Conservation (phyloP, 2,797 vertebrate genomes). For the Epinephelus coioides region DNA sequence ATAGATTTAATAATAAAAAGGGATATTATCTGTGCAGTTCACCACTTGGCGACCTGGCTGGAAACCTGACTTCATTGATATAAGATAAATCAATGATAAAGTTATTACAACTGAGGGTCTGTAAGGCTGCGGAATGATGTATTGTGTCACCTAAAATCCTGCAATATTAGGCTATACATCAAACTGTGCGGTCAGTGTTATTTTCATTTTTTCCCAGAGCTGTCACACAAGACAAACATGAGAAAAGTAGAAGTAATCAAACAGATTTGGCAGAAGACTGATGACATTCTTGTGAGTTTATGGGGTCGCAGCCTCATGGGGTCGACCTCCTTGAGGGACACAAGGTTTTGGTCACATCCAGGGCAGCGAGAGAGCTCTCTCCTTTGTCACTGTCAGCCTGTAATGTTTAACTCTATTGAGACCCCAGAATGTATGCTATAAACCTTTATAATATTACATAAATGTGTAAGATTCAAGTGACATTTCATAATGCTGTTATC, state of each 20-base stretch:
- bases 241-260: conserved; percentile 64
- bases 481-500: not conserved
- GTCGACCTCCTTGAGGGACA: conserved; percentile 48
- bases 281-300: conserved; percentile 73
- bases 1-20: not conserved
- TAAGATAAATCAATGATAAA: not conserved
- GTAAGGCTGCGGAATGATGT: not conserved
- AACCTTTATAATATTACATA: not conserved
- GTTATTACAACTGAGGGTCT: not conserved
- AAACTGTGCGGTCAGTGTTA: not conserved
- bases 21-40: not conserved
- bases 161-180: not conserved
- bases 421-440: not conserved
- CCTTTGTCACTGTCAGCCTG: conserved; percentile 32
- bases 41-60: not conserved
- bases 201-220: conserved; percentile 47
- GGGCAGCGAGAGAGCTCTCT: conserved; percentile 28
- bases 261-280: conserved; percentile 60
- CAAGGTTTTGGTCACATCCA: conserved; percentile 48
- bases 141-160: conserved; percentile 18
- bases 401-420: conserved; percentile 1
- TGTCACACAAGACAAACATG: conserved; percentile 67
- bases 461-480: not conserved
- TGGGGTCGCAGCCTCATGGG: conserved; percentile 60
- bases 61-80: not conserved